Evolutionary conservation across 2,113 vertebrate genomes (phyloP).

Genomic region (Neolamprologus brichardi): DNA sequence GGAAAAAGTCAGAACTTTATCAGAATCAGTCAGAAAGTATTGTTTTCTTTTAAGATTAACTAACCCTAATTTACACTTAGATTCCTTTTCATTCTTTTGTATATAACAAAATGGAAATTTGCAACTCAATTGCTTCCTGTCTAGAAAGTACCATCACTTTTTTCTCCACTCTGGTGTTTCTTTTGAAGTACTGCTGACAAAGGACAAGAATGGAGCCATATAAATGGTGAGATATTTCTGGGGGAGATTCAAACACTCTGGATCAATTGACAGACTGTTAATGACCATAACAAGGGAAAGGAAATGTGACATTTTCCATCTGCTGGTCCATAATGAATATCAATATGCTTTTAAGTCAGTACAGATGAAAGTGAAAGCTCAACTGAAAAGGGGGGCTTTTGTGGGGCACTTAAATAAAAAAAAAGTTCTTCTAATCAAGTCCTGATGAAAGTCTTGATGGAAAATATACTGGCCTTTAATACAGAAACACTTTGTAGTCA

Average conservation of each 20-base stretch:
- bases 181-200: conserved; percentile 30
- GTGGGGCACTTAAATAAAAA: conserved; percentile 24
- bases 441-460: conserved; percentile 26
- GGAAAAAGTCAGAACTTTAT: not conserved
- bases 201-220: not conserved
- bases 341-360: conserved; percentile 44
- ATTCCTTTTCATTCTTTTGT: not conserved
- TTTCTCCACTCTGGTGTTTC: not conserved
- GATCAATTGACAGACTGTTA: conserved; percentile 45
- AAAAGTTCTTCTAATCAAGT: conserved; percentile 38
- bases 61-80: not conserved
- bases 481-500: conserved; percentile 29
- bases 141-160: not conserved
- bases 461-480: conserved; percentile 35
- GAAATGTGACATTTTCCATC: conserved; percentile 43
- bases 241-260: conserved; percentile 30
- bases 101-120: not conserved
- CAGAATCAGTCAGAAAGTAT: not conserved
- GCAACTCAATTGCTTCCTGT: not conserved
- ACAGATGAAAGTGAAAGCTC: conserved; percentile 34
- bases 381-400: conserved; percentile 1
- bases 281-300: conserved; percentile 34
- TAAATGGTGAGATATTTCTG: conserved; percentile 6
- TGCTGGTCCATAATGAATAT: conserved; percentile 46
- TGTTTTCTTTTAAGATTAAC: not conserved